Conservation (phyloP, 2,888 invertebrate species). For the Tetragonisca angustula region DNA sequence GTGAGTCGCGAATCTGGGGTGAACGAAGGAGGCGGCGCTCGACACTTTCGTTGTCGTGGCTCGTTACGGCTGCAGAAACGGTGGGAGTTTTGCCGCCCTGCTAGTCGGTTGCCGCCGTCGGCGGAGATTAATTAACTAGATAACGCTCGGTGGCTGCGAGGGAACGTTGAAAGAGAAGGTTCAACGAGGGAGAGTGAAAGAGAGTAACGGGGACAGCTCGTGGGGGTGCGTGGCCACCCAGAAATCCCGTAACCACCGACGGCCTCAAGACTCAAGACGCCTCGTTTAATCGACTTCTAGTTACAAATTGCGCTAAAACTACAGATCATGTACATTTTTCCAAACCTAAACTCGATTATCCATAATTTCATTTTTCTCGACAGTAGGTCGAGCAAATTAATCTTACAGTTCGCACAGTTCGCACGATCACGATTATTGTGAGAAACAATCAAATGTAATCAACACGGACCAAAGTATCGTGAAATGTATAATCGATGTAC, state of each 20-base stretch:
- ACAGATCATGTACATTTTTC: background rate
- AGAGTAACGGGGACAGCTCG: slow-evolving; percentile 14
- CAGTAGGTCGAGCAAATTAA: background rate
- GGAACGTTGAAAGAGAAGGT: slow-evolving; percentile 49
- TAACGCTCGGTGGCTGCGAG: slow-evolving; percentile 73
- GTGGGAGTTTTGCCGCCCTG: slow-evolving; percentile 74
- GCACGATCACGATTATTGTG: background rate
- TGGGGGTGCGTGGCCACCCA: slow-evolving; percentile 30
- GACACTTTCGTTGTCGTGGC: slow-evolving; percentile 74
- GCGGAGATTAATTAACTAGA: slow-evolving; percentile 83
- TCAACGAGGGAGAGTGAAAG: slow-evolving; percentile 5
- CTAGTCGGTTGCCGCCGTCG: slow-evolving; percentile 72
- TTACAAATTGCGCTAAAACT: background rate
- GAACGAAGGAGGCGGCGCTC: slow-evolving; percentile 51
- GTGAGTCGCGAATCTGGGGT: slow-evolving; percentile 18
- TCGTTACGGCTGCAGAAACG: slow-evolving; percentile 71
- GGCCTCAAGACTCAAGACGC: slow-evolving; percentile 4
- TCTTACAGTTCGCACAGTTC: background rate
- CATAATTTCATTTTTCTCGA: background rate
- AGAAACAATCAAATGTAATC: background rate
- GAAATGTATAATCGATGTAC: background rate
- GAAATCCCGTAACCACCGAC: slow-evolving; percentile 37
- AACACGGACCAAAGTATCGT: background rate
- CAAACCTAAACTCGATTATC: background rate
- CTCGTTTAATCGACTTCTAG: no score